These are phyloP conservation scores for Hyperoplus immaculatus DNA, from an alignment of 2,797 vertebrate genomes.

Conservation along the genomic window DNA sequence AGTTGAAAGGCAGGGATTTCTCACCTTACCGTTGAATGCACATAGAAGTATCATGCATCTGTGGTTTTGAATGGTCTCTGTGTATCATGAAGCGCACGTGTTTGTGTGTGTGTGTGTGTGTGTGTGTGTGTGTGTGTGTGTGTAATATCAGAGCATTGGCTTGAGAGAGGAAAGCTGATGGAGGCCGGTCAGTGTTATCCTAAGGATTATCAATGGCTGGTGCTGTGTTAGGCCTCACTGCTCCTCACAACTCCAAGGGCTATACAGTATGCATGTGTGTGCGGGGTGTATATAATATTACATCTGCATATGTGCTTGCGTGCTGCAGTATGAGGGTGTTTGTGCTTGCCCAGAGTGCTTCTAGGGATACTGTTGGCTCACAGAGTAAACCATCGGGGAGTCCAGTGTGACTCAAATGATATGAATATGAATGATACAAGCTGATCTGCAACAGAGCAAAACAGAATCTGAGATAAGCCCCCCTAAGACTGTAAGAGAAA, in stretches of 20 bases:
- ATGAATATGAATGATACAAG: constrained; percentile 22
- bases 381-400: constrained; percentile 19
- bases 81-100: constrained; percentile 46
- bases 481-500: constrained; percentile 44
- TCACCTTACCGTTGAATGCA: constrained; percentile 65
- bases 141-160: constrained; percentile 42
- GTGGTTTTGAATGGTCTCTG: constrained; percentile 63
- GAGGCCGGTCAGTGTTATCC: constrained; percentile 55
- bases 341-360: constrained; percentile 18
- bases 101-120: constrained; percentile 40
- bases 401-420: constrained; percentile 27
- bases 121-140: constrained; percentile 52
- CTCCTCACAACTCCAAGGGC: constrained; percentile 25
- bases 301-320: constrained; percentile 26
- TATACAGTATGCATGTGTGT: constrained; percentile 2
- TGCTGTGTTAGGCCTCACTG: constrained; percentile 32
- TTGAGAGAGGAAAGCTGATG: constrained; percentile 33
- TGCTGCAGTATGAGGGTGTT: constrained; percentile 15
- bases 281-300: constrained; percentile 33
- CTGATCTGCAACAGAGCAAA: constrained; percentile 55
- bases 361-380: constrained; percentile 18
- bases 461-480: constrained; percentile 53
- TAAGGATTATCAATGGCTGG: constrained; percentile 60
- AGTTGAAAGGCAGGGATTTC: constrained; percentile 34
- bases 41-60: constrained; percentile 39